Base-by-base conservation (phyloP, 2,797 vertebrate genomes). In the Eulemur rubriventer region DNA sequence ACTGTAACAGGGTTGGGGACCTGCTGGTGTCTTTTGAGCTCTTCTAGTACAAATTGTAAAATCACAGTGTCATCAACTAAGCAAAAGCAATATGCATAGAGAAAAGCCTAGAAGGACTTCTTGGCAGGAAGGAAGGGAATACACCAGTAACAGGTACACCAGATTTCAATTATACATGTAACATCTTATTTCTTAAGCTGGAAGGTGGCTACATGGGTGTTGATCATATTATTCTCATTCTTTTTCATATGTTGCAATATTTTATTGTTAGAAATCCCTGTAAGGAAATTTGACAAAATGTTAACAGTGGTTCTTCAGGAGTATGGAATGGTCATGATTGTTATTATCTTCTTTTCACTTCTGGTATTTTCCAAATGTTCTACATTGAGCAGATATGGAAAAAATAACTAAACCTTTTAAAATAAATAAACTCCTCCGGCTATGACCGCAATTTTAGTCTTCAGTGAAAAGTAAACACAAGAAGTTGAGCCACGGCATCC, bases 291-390 rank as follows among this genome's bases (percentile, higher is more conserved):
- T 81, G 89, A 61, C 78, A 91, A 70, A 90, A 52, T 70, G 13
- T 89, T 85, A 81, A 61, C 63, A 52, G 46, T 81, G 52, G 26
- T 95, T 92, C 52, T 80, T 65, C 43, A 33, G 63, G 65, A 90
- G 30, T 59, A 89, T 28, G 17, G 38, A 87, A 81, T 92, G 84
- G 79, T 83, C 24, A 10, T 33, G 28, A 86, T 80, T 87, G 10
- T 84, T 92, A 82, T 33, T 50, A 89, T 88, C 79, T 97, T 73
- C 85, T 78, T 93, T 86, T 94, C 9, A 50, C 48, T 65, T 85
- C 11, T 91, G 63, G 75, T 61, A 75, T 93, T 85, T 96, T 93
- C 88, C 89, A 93, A 96, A 92, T 50, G 22, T 78, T 92, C 82
- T 96, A 79, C 12, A 43, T 35, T 72, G 41, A 95, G 41, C 43